Percentiles rank a stretch among this genome's conserved stretches.
Evolutionary conservation across 1,140 invertebrate species (phyloP).

Genomic region (Nymphalis io): DNA sequence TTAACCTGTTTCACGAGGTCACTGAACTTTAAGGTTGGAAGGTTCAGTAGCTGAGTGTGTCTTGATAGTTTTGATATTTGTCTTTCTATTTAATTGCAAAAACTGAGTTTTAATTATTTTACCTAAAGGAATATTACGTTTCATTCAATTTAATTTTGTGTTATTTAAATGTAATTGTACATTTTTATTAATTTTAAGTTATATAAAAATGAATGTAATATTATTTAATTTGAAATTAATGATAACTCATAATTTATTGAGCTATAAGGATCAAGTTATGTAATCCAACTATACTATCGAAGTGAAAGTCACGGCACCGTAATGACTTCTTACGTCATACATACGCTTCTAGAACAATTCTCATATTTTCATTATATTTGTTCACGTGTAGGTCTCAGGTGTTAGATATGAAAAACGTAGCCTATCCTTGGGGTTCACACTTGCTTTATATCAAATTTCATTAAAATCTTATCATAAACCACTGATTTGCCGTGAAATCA

Average conservation of each 20-base stretch:
- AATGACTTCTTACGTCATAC: slow-evolving; percentile 8
- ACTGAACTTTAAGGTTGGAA: slow-evolving; percentile 3
- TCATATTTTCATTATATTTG: neutral
- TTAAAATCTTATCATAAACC: too few species aligned
- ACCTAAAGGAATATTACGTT: neutral
- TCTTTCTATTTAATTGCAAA: neutral
- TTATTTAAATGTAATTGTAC: too few species aligned
- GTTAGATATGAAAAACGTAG: too few species aligned
- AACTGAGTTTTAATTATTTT: neutral
- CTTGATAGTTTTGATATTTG: neutral
- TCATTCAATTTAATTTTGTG: too few species aligned
- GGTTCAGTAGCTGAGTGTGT: neutral
- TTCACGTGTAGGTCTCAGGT: too few species aligned
- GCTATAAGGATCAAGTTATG: neutral
- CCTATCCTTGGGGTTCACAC: too few species aligned
- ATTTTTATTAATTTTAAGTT: too few species aligned
- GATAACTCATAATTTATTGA: neutral
- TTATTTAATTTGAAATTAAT: neutral
- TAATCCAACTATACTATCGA: slow-evolving; percentile 3
- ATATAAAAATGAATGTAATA: neutral
- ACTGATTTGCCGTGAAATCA: too few species aligned
- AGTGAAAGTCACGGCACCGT: slow-evolving; percentile 3
- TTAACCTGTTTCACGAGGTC: slow-evolving; percentile 12
- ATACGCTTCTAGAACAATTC: neutral
- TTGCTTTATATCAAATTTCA: too few species aligned